Evolutionary conservation across 2,797 vertebrate genomes (phyloP), one percentile per base, ranked within the genome.

Genomic region (Myripristis jacobus): DNA sequence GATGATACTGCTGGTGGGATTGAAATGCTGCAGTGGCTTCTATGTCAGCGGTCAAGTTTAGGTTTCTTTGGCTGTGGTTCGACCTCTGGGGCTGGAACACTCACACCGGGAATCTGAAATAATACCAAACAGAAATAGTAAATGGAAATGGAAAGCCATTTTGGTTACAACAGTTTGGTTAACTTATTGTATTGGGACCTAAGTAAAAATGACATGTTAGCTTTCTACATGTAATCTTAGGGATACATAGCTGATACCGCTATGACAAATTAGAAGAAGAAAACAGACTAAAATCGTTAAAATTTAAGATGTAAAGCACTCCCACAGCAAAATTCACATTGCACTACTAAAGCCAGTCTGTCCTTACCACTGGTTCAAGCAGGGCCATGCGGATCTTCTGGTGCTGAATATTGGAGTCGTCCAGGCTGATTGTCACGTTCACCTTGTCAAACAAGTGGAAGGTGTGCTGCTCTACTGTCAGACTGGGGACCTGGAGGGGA

Each of bases 331-430:
- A 62, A 59, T 13, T 3, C 19, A 24, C 61, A 16, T 61, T 19
- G 8, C 11, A 19, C 19, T 21, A 7, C n/a, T 19, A n/a, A 44
- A 3, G 34, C 19, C 5, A 13, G 9, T 56, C 16, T 11, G 51
- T 75, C 19, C 89, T 81, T 93, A 99, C 98, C 96, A 96, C 93
- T 0, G 98, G 98, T 43, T 98, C 95, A 5, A 94, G 91, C 56
- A 99, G 88, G 4, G 94, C 86, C 97, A 99, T 99, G 66, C 96
- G 92, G 85, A 99, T 99, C 93, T 97, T 99, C 94, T 99, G 98
- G 84, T 99, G 97, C 63, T 99, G 97, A 83, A 99, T 91, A 70
- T 98, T 99, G 59, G 97, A 97, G 64, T 94, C 93, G 47, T 99
- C 98, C 62, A 99, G 90, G 75, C 89, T 95, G 83, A 99, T 90